Evolutionary conservation across 2,888 invertebrate species (phyloP).

Genomic region (Callyntrura guangdongensis): DNA sequence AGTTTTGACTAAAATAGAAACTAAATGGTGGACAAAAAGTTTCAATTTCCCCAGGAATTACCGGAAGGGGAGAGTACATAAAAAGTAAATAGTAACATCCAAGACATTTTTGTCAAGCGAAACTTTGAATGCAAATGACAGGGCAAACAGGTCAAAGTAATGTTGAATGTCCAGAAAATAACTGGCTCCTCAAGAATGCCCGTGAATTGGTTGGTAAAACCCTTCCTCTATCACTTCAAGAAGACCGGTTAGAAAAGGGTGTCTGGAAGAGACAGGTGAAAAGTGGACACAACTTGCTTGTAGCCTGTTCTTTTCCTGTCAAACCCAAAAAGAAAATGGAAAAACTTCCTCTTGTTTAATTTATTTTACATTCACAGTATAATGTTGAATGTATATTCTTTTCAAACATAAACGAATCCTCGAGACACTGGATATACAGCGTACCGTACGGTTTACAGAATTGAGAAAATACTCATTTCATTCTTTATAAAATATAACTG

Average conservation of each 20-base stretch:
- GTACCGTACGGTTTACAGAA: too few species aligned
- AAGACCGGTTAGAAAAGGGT: conserved; percentile 1
- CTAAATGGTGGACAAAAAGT: background rate
- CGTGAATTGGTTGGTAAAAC: conserved; percentile 51
- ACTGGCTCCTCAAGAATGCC: conserved; percentile 57
- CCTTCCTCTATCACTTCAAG: conserved; percentile 39
- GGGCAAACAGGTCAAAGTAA: conserved; percentile 39
- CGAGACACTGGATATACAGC: too few species aligned
- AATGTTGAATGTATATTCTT: too few species aligned
- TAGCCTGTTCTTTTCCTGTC: conserved; percentile 60
- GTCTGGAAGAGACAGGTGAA: conserved; percentile 67
- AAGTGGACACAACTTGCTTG: conserved; percentile 49
- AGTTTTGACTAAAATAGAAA: too few species aligned
- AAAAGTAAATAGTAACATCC: conserved; percentile 32
- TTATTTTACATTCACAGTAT: too few species aligned
- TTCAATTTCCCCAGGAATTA: background rate
- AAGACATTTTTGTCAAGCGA: conserved; percentile 4
- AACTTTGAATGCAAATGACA: conserved; percentile 68
- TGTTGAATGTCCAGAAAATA: conserved; percentile 61
- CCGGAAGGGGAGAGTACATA: conserved; percentile 11
- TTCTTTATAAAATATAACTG: too few species aligned
- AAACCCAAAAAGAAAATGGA: conserved; percentile 26
- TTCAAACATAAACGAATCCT: too few species aligned
- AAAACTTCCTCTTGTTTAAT: conserved; percentile 41
- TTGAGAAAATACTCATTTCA: too few species aligned